Conservation (phyloP, 2,888 invertebrate species). For the Erebia palarica region DNA sequence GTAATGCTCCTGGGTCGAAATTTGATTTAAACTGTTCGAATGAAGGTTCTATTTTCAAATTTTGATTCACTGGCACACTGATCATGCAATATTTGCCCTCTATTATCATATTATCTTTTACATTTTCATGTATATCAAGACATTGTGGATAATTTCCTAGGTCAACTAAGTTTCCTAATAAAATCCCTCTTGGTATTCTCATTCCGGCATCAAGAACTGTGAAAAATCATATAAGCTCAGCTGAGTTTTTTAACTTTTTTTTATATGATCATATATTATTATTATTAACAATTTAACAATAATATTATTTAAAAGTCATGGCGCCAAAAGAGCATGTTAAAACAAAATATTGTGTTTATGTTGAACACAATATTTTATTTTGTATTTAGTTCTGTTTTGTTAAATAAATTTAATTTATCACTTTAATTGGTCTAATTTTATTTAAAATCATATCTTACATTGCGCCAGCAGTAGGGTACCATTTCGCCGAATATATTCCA, state of each 20-base stretch:
- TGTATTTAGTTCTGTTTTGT: too few species aligned
- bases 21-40: background rate
- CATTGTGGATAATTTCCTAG: constrained; percentile 62
- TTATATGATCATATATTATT: too few species aligned
- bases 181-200: constrained; percentile 58
- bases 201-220: constrained; percentile 61
- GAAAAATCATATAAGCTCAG: constrained; percentile 1
- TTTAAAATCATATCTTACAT: constrained; percentile 53
- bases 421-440: too few species aligned
- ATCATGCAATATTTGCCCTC: constrained; percentile 67
- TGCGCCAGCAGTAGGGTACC: constrained; percentile 46
- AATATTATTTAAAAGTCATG: too few species aligned
- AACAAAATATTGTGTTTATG: too few species aligned
- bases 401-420: too few species aligned
- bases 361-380: too few species aligned
- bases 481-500: constrained; percentile 50
- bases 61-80: constrained; percentile 47
- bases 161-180: constrained; percentile 53
- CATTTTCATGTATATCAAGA: constrained; percentile 50
- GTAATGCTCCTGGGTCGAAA: constrained; percentile 18
- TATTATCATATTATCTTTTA: constrained; percentile 48
- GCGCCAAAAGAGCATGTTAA: too few species aligned
- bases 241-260: background rate
- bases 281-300: too few species aligned
- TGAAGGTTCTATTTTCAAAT: constrained; percentile 20